Conservation (phyloP, 1,140 invertebrate species). For the Atta cephalotes region DNA sequence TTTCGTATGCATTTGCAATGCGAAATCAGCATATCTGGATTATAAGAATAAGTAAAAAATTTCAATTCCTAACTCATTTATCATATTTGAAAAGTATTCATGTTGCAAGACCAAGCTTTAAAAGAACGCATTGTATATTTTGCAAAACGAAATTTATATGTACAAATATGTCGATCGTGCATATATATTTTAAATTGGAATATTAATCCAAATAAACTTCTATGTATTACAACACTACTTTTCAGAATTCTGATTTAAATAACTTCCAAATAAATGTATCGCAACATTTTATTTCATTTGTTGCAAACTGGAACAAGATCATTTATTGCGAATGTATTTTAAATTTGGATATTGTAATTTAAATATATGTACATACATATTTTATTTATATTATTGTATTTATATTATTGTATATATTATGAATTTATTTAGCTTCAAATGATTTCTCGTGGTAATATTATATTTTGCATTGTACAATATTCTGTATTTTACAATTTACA, state of each 20-base stretch:
- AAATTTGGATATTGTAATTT: not conserved
- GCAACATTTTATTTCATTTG: slow-evolving; percentile 4
- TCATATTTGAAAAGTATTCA: slow-evolving; percentile 2
- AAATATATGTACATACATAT: not conserved
- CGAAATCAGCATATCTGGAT: not conserved
- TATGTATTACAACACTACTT: not conserved
- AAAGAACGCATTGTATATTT: not conserved
- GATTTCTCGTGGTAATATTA: not conserved
- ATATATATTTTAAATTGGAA: not conserved
- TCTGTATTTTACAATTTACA: not conserved
- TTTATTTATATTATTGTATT: not conserved
- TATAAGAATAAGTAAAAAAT: not conserved
- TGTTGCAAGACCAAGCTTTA: not conserved
- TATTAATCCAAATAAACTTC: slow-evolving; percentile 30
- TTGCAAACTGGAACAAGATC: not conserved
- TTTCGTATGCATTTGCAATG: not conserved
- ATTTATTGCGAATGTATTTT: slow-evolving; percentile 2
- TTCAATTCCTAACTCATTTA: slow-evolving; percentile 9
- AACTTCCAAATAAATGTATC: slow-evolving; percentile 17
- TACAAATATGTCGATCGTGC: not conserved
- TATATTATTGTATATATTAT: not conserved
- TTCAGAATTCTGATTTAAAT: slow-evolving; percentile 6
- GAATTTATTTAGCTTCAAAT: slow-evolving; percentile 10
- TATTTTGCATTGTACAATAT: not conserved
- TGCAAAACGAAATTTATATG: not conserved